phyloP scores from a whole-genome alignment of 2,797 vertebrate species.

The Etheostoma nigrum region DNA sequence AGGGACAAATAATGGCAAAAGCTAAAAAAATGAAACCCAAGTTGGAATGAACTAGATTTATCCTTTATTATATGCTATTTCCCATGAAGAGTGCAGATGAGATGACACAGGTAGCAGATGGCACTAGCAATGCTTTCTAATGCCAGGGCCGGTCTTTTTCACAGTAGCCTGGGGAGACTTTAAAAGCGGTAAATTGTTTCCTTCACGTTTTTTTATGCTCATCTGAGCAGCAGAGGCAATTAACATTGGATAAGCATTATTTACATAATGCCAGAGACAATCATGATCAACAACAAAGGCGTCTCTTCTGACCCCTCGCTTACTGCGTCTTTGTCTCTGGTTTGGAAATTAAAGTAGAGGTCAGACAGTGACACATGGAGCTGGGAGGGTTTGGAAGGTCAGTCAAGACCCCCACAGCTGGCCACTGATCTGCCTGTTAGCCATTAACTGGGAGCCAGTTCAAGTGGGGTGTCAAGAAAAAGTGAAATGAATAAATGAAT shows the following conservation, averaged over 20 bases:
- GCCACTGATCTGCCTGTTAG: conserved; percentile 72
- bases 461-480: conserved; percentile 32
- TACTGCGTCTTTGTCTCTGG: conserved; percentile 48
- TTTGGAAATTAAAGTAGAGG: conserved; percentile 52
- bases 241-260: conserved; percentile 79
- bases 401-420: conserved; percentile 65
- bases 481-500: background rate
- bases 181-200: conserved; percentile 62
- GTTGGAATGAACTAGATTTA: conserved; percentile 15
- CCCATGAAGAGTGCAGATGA: conserved; percentile 15
- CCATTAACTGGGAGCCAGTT: conserved; percentile 59
- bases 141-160: conserved; percentile 33
- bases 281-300: conserved; percentile 73
- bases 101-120: conserved; percentile 50
- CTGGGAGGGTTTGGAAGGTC: conserved; percentile 67
- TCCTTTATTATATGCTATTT: conserved; percentile 12
- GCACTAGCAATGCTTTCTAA: conserved; percentile 14
- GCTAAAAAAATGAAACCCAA: conserved; percentile 3
- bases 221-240: conserved; percentile 74
- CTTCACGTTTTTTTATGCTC: conserved; percentile 69
- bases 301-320: conserved; percentile 40
- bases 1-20: conserved; percentile 9
- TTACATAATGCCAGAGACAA: conserved; percentile 77
- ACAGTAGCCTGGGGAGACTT: conserved; percentile 49
- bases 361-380: conserved; percentile 59